Conservation (phyloP, 2,113 vertebrate genomes). For the Apus apus region DNA sequence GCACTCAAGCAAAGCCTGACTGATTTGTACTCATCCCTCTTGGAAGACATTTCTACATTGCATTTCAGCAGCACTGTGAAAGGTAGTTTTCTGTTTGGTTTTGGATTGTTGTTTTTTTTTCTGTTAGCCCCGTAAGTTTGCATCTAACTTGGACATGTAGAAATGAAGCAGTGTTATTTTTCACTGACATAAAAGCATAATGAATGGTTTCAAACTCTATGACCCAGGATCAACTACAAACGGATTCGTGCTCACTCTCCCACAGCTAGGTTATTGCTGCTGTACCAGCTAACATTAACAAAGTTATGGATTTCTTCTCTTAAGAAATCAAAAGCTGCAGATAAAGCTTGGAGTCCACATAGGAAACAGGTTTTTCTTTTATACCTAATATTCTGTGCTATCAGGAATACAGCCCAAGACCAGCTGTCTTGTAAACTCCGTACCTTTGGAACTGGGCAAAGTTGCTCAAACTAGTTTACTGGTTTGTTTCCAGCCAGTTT, state of each 20-base stretch:
- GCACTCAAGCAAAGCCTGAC: neutral
- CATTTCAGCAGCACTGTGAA: neutral
- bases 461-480: neutral
- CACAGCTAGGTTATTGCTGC: neutral
- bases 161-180: neutral
- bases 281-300: neutral
- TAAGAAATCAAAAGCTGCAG: neutral
- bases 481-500: neutral
- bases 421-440: rapidly evolving
- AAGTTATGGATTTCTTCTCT: neutral
- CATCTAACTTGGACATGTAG: neutral
- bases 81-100: neutral
- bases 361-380: neutral
- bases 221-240: neutral
- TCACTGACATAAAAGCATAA: neutral
- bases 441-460: neutral
- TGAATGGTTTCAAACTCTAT: neutral
- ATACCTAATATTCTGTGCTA: neutral
- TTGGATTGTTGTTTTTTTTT: neutral
- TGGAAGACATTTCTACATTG: neutral
- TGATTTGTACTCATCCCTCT: neutral
- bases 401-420: neutral
- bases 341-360: neutral
- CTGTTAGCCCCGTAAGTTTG: neutral
- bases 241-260: neutral